Conservation (phyloP, 2,888 invertebrate genomes). For the Thalpophila matura region DNA sequence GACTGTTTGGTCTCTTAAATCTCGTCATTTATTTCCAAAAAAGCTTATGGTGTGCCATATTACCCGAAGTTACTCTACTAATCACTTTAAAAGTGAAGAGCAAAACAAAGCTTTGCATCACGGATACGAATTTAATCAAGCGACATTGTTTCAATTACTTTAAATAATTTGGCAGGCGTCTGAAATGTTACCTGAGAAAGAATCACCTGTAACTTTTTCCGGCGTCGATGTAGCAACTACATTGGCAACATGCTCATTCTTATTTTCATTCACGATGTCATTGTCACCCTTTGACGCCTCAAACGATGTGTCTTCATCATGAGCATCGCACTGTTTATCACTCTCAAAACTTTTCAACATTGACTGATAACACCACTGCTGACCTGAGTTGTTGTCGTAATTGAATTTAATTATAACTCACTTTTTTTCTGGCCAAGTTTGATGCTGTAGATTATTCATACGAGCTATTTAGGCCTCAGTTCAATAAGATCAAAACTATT, state of each 20-base stretch:
- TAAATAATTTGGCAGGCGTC: constrained; percentile 41
- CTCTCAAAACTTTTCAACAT: constrained; percentile 69
- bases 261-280: constrained; percentile 68
- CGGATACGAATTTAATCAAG: constrained; percentile 14
- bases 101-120: neutral
- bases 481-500: no score
- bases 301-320: constrained; percentile 66
- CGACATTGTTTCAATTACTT: constrained; percentile 20
- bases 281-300: constrained; percentile 68
- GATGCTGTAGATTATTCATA: neutral
- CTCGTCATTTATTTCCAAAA: no score
- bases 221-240: constrained; percentile 82
- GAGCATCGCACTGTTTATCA: constrained; percentile 60
- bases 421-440: neutral
- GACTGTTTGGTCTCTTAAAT: no score
- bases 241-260: constrained; percentile 67
- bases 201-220: constrained; percentile 74
- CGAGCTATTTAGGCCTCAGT: neutral
- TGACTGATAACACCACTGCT: constrained; percentile 75
- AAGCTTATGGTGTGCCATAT: no score
- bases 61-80: no score
- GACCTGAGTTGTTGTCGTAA: constrained; percentile 65
- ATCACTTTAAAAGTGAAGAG: no score
- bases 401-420: constrained; percentile 8
- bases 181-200: constrained; percentile 56